Conservation (phyloP, 2,888 invertebrate species). For the Graphium colonna region DNA sequence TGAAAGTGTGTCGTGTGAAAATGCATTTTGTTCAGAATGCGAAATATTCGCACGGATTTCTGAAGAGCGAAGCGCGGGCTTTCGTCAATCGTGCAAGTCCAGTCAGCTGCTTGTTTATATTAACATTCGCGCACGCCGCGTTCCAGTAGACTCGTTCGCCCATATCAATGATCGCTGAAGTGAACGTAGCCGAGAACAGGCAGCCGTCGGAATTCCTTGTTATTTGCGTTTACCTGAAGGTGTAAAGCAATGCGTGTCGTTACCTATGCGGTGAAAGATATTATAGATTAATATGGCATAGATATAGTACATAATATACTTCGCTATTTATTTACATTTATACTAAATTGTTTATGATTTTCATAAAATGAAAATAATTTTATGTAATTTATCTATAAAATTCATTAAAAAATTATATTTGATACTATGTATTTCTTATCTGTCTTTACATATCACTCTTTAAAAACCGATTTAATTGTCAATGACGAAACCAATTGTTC, state of each 20-base stretch:
- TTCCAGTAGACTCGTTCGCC: constrained; percentile 44
- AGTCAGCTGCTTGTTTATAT: constrained; percentile 50
- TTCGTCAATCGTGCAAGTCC: constrained; percentile 44
- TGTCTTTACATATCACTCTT: too few relatives aligned
- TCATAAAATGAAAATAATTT: too few relatives aligned
- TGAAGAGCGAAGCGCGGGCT: constrained; percentile 54
- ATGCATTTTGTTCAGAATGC: constrained; percentile 51
- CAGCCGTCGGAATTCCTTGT: constrained; percentile 10
- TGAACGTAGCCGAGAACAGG: constrained; percentile 27
- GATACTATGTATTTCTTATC: too few relatives aligned
- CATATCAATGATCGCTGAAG: constrained; percentile 45
- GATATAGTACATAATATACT: neutral
- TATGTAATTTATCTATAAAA: neutral
- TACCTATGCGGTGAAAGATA: neutral
- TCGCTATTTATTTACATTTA: neutral
- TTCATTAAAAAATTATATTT: too few relatives aligned
- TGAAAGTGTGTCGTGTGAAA: constrained; percentile 72
- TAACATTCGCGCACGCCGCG: constrained; percentile 38
- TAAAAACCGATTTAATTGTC: too few relatives aligned
- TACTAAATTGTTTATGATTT: too few relatives aligned
- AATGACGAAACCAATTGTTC: too few relatives aligned
- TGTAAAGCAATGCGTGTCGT: constrained; percentile 11
- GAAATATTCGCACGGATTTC: constrained; percentile 47
- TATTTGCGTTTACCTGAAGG: constrained; percentile 12
- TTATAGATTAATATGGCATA: neutral